Evolutionary conservation across 2,113 vertebrate species (phyloP), one percentile per base, ranked within the genome.

Genomic region (Microcebus lehilahytsara): DNA sequence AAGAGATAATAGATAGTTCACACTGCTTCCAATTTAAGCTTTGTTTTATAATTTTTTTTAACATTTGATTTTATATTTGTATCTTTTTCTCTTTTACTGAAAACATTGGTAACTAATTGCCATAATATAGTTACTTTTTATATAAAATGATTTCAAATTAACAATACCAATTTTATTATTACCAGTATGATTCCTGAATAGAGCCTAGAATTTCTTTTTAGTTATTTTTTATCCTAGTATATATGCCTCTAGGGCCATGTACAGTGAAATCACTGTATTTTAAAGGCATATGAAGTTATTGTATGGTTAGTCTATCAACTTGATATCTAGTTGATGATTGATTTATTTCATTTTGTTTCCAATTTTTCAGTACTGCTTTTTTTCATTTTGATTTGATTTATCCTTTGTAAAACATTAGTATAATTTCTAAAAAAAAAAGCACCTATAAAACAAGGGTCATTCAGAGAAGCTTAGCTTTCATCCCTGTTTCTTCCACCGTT

Each of bases 291-390:
- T 81, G 79, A 71, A 92, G 69, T 85, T 85, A 27, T 62, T 74
- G 30, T 60, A 14, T 77, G 20, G 23, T 62, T 86, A 20, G 23
- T 53, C n/a, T 85, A 19, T 69, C 79, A 80, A 53, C 9, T 89
- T 94, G 74, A 42, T 92, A 51, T 42, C 60, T 75, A 79, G 53
- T 91, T 90, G 51, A 75, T 62, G 30, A 16, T 51, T 88, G 53
- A 60, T 40, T 46, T 85, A 66, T 85, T 95, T 95, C 2, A 85
- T 92, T 83, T 96, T 95, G 9, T 69, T 90, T 97, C 69, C 10
- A 83, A 2, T 49, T 71, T 95, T 83, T 88, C 40, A 72, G 46
- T 56, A 79, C 10, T 80, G 51, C 32, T 89, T 32, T 83, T 83
- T 34, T 2, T 4, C 30, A 83, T 77, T 81, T 85, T 72, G 42